Percentiles rank a stretch among this genome's conserved stretches.
Conservation (phyloP, 2,113 vertebrate genomes). For the Tetrax tetrax region DNA sequence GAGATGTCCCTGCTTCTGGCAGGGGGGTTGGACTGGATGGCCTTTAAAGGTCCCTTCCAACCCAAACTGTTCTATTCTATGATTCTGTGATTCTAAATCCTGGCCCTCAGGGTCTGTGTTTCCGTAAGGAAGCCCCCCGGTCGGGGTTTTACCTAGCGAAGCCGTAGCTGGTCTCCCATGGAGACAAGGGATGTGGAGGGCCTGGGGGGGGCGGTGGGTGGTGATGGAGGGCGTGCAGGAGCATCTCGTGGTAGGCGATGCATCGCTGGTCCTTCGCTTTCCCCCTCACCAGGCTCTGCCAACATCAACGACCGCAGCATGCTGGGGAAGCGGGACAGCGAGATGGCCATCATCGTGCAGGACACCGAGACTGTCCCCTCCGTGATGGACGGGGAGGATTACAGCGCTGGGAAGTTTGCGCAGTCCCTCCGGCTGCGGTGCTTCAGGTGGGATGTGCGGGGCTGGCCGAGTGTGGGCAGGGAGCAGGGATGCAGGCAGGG, state of each 20-base stretch:
- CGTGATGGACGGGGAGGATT: slow-evolving; percentile 86
- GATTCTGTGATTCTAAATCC: neutral
- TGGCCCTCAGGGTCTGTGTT: neutral
- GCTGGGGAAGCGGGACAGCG: slow-evolving; percentile 97
- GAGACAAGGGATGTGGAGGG: rapidly evolving
- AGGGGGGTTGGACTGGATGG: too few relatives aligned
- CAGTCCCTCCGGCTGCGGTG: slow-evolving; percentile 88
- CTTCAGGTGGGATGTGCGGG: slow-evolving; percentile 79
- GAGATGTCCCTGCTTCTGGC: too few relatives aligned
- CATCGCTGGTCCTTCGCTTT: rapidly evolving
- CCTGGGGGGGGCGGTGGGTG: rapidly evolving
- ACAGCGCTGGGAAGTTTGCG: slow-evolving; percentile 84
- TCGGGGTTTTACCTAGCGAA: rapidly evolving
- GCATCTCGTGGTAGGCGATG: rapidly evolving
- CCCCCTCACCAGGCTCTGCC: slow-evolving; percentile 83
- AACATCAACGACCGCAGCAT: slow-evolving; percentile 99
- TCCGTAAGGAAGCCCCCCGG: neutral
- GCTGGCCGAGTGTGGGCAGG: rapidly evolving
- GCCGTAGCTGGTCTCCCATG: rapidly evolving
- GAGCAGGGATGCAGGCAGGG: neutral
- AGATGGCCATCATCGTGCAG: slow-evolving; percentile 91
- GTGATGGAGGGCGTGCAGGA: neutral
- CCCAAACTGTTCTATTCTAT: too few relatives aligned
- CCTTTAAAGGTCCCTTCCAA: too few relatives aligned
- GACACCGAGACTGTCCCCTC: slow-evolving; percentile 83